Conservation (phyloP, 2,888 invertebrate species). For the Callimorpha dominula region DNA sequence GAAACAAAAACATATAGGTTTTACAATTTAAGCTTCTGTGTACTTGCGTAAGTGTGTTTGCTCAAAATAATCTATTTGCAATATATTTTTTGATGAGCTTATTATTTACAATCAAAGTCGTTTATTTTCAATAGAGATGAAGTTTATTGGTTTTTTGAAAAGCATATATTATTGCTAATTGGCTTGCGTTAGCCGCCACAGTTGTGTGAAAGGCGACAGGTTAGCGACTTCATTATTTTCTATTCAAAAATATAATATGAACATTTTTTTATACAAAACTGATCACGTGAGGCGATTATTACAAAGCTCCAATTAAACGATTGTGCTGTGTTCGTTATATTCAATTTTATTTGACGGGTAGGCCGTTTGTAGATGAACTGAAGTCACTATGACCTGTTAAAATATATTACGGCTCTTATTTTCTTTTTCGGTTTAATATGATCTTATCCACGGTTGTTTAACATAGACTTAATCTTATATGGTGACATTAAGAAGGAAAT, state of each 20-base stretch:
- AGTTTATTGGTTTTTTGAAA: not conserved
- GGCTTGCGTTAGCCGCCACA: not conserved
- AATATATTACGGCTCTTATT: not conserved
- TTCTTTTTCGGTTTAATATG: not conserved
- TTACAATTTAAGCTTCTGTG: too few relatives aligned
- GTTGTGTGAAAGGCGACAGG: not conserved
- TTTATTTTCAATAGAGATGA: not conserved
- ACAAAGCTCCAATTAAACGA: not conserved
- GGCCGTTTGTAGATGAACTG: not conserved
- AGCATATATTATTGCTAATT: not conserved
- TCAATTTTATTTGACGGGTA: not conserved
- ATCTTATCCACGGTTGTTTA: not conserved
- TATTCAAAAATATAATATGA: not conserved
- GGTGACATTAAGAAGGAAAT: too few relatives aligned
- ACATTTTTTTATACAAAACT: not conserved
- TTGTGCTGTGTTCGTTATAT: not conserved
- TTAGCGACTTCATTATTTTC: not conserved
- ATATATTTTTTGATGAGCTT: not conserved
- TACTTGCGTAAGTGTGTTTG: too few relatives aligned
- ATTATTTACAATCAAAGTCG: not conserved
- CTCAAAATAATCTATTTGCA: not conserved
- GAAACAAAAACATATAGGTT: not conserved
- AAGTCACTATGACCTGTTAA: not conserved
- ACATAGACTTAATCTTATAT: too few relatives aligned
- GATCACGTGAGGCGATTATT: not conserved